Evolutionary conservation across 2,797 vertebrate species (phyloP), one percentile per base, ranked within the genome.

Genomic region (Tenualosa ilisha): DNA sequence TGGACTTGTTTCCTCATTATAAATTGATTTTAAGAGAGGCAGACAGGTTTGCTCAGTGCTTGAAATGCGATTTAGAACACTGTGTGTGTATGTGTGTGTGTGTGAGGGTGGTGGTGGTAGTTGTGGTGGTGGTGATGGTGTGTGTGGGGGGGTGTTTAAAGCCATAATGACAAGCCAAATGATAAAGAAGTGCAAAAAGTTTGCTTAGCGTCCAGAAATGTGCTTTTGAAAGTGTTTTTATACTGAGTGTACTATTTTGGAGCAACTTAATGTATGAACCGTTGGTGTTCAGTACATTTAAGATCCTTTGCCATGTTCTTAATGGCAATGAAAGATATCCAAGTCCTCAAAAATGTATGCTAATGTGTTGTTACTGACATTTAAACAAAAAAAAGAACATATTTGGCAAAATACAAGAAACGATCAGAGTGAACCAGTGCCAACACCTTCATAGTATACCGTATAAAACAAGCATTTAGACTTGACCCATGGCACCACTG

Each of bases 1-100:
- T 79, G 72, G 72, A 79, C 72, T 43, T 63, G 59, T n/a, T 63
- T 22, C 40, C 37, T 79, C 72, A 79, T 79, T 79, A 79, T 43
- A 79, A 40, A 79, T 79, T 43, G 72, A 79, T 43, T 79, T 46
- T 40, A 79, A 79, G 40, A 17, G 72, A 46, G 72, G 37, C 72
- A 43, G 72, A 22, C 72, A 43, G 72, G 37, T 79, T 79, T 46
- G 37, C 72, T 46, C 37, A 43, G 15, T 40, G 43, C 72, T 79
- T 79, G 17, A 46, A 79, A 79, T 46, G 72, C 22, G 6, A 79
- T 79, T 79, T 79, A 17, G 13, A 13, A 15, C 65, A 72, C 65
- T 46, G 72, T 79, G 72, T 46, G 72, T 79, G 40, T 46, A 9
- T 63, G 59, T 63, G 59, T 63, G 59, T 63, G 59, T n/a, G 56